Evolutionary conservation across 2,113 vertebrate genomes (phyloP), one percentile per base, ranked within the genome.

Genomic region (Dipodomys merriami): DNA sequence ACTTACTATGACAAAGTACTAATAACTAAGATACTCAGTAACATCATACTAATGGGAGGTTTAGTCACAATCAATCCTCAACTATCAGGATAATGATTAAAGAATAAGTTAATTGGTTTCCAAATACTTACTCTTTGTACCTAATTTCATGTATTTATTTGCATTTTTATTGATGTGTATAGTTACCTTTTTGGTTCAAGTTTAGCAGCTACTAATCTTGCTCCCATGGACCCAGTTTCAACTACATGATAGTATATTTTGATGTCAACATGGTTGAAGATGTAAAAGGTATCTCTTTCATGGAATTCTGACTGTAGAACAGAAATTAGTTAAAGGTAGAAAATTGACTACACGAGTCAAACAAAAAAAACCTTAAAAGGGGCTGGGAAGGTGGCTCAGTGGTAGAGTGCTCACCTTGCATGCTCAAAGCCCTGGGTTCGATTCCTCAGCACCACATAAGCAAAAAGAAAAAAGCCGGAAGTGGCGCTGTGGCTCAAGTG

Each of bases 211-310:
- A 99, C 99, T 65, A 99, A 97, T 96, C 99, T 98, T 97, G 99
- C 98, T 68, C 98, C 99, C 83, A 91, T 98, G 98, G 99, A 99
- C 83, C 98, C 99, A 22, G 96, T 95, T 79, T 97, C 98, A 94
- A 99, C 99, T 74, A 98, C 98, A 96, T 99, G 99, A 97, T 99
- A 99, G 64, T 96, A 96, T 94, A 99, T 99, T 94, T 97, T 99
- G 96, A 99, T 99, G 96, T 99, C 99, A 95, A 99, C 98, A 1
- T 99, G 99, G 96, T 99, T 99, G 98, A 99, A 99, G 95, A 99
- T 97, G 89, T 99, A 99, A 96, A 98, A 99, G 0, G 99, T 99
- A 96, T 99, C 99, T 96, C 98, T 99, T 94, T 98, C 99, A 95
- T 99, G 98, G 97, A 99, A 99, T 88, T 99, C 99, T 44, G 98